Base-by-base conservation (phyloP, 2,113 vertebrate species). In the Clarias gariepinus region DNA sequence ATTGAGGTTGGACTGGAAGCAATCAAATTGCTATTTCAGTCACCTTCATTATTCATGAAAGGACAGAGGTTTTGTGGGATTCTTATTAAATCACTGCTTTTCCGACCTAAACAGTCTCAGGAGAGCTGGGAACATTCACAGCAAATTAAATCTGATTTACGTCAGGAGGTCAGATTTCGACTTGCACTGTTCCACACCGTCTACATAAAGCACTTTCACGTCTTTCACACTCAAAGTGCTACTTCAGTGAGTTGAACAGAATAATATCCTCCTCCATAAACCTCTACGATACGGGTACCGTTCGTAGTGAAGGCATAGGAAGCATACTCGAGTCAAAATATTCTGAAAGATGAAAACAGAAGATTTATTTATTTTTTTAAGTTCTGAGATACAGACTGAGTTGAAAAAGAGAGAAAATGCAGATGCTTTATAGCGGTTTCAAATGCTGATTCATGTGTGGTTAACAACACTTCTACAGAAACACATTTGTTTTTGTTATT, bases 101-200 rank as follows among this genome's bases (percentile, higher is more conserved):
- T 90, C 83, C 71, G 82, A 78, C 86, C 85, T 91, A 82, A 86
- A 89, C 86, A 86, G 81, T 86, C 81, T 53, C 71, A 15, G 61
- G 71, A 88, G 82, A 89, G 77, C 89, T 52, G 77, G 30, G 89
- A 53, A 36, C 86, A 91, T 81, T 61, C 60, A 85, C 86, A 89
- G 90, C 89, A 91, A 90, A 92, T 94, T 87, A 90, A 89, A 92
- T 91, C 90, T 90, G 78, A 91, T 91, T 90, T 90, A 91, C 87
- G 52, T 64, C 78, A 86, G 89, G 88, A 89, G 86, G 91, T 91
- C 89, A 90, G 86, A 81, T 83, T 81, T 91, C 89, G 89, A 81
- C 87, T 87, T 58, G 66, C 89, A 88, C 91, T 85, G 89, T 66
- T 41, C 85, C 58, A 58, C 64, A 61, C 61, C 71, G 63, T 84